phyloP scores from a whole-genome alignment of 2,113 vertebrate species.

The Aegypius monachus region DNA sequence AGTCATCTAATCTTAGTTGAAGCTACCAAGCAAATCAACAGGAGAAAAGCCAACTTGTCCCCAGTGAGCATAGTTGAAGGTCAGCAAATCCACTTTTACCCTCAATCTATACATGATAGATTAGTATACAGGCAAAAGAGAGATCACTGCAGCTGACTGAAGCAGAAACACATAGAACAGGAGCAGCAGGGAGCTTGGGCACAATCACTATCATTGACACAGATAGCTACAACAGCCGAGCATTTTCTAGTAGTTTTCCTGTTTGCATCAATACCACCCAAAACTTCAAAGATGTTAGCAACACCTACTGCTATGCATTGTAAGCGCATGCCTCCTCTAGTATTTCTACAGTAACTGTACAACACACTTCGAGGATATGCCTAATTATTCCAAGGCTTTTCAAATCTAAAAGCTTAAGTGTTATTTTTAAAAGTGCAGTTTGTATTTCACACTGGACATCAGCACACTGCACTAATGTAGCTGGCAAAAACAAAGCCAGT shows the following conservation, averaged over 20 bases:
- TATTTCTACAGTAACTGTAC: not conserved
- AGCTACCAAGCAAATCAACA: not conserved
- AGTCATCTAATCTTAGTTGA: not conserved
- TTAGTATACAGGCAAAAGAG: not conserved
- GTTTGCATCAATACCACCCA: not conserved
- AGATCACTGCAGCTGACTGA: not conserved
- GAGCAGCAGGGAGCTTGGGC: not conserved
- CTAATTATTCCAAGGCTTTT: not conserved
- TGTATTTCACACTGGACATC: not conserved
- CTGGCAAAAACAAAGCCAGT: constrained; percentile 27
- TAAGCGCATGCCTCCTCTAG: not conserved
- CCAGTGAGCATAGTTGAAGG: not conserved
- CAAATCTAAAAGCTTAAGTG: not conserved
- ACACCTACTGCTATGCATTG: not conserved
- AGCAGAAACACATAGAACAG: not conserved
- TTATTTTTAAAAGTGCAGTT: not conserved
- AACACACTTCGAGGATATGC: not conserved
- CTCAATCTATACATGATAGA: not conserved
- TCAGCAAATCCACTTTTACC: not conserved
- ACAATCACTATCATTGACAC: not conserved
- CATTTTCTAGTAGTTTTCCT: not conserved
- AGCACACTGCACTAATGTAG: not conserved
- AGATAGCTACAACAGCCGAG: not conserved
- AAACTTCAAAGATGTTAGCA: not conserved
- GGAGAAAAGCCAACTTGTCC: not conserved